Evolutionary conservation across 53 echinoderm and acorn worm species (phyloP), one percentile per base, ranked within the genome.

Genomic region (Zoroaster sp.): DNA sequence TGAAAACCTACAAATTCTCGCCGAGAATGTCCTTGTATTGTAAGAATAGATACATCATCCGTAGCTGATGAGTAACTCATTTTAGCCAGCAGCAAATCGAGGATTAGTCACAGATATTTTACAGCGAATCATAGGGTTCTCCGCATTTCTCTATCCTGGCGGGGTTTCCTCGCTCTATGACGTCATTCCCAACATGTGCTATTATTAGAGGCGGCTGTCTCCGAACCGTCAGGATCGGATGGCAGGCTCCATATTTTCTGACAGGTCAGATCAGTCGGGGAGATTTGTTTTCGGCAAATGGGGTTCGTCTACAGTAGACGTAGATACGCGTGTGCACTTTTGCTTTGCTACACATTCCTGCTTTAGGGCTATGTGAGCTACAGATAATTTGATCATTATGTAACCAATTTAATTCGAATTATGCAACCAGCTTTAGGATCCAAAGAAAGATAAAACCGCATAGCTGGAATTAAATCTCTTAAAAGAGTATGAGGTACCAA

Each of bases 161-260:
- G 70, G 85, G 85, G 85, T 70, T 85, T 46, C 85, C 70, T 85
- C 72, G 30, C 66, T 71, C 49, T 44, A 42, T 85, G 71, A 85
- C 85, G 85, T 85, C 85, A 85, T 85, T 42, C 85, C 31, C 3
- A 44, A 31, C 85, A 46, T 71, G 71, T 49, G 70, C 71, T 71
- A 71, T 85, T 70, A 45, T 85, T 85, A 71, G 85, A 6, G n/a
- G 43, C 85, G 85, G 72, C 85, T 85, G 85, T 85, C 69, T 69
- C 34, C 69, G 49, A 47, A 34, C 63, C 63, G 59, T 79, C 79
- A 79, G 11, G 79, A 51, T 40, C 74, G 40, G 11, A 74, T 74
- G 74, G 38, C 74, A 40, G 38, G 15, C 39, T 74, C 8, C 28
- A 28, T 59, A 11, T 59, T 59, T 59, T 59, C 63, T 59, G 63